Percentiles rank a stretch among this genome's conserved stretches.
Evolutionary conservation across 2,888 invertebrate genomes (phyloP).

Genomic region (Sarcophaga rosellei): DNA sequence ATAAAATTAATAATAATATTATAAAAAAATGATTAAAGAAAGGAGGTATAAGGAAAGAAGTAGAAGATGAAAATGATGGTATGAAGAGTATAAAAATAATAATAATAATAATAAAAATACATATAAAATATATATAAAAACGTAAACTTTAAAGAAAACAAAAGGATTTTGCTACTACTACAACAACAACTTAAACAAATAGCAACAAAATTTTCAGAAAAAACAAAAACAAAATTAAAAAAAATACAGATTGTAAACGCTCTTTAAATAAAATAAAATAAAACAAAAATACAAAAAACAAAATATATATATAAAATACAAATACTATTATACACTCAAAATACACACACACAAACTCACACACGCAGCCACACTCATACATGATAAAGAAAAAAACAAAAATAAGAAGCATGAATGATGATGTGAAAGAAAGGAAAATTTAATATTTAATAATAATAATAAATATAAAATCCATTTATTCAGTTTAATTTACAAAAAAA

Average conservation of each 20-base stretch:
- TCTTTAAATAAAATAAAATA: conserved; percentile 73
- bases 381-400: conserved; percentile 49
- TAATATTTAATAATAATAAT: conserved; percentile 65
- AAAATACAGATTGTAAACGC: conserved; percentile 73
- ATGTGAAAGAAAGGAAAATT: conserved; percentile 55
- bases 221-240: conserved; percentile 48
- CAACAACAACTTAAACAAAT: conserved; percentile 72
- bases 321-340: conserved; percentile 55
- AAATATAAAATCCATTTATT: conserved; percentile 66
- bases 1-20: conserved; percentile 66
- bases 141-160: conserved; percentile 36
- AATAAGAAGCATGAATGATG: conserved; percentile 50
- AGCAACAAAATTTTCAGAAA: conserved; percentile 52
- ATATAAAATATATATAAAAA: conserved; percentile 59
- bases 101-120: conserved; percentile 70
- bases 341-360: conserved; percentile 46
- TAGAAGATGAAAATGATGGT: conserved; percentile 74
- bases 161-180: conserved; percentile 73
- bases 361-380: conserved; percentile 48
- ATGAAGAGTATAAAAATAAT: conserved; percentile 71
- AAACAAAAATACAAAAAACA: conserved; percentile 70
- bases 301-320: conserved; percentile 70
- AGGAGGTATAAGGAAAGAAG: conserved; percentile 72
- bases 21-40: conserved; percentile 72
- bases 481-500: conserved; percentile 69